Base-by-base conservation (phyloP, 2,797 vertebrate genomes). In the Sphenodon punctatus region DNA sequence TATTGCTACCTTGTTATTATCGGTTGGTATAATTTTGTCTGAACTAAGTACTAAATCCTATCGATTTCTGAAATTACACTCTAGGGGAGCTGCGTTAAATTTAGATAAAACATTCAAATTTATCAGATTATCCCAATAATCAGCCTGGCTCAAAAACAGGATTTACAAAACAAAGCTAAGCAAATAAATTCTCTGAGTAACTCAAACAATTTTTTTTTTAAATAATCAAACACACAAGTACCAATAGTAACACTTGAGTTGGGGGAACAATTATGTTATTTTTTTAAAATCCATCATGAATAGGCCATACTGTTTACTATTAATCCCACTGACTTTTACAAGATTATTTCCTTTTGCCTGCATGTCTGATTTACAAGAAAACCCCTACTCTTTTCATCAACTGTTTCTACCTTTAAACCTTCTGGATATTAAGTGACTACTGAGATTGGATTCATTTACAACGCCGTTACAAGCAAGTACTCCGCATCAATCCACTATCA, bases 1-100 rank as follows among this genome's bases (percentile, higher is more conserved):
- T 78, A 87, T 68, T 66, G 86, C 83, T 60, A 53, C 30, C 75
- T 89, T 76, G 71, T 72, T 82, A 36, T 83, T 65, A 85, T 27
- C 64, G 56, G 65, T 53, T 69, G 11, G 1, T 83, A 58, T 59
- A 34, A 68, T 60, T 75, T 67, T 61, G 80, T 76, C 55, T 67
- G 71, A 56, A 69, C 58, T 27, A 48, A 84, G 75, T 78, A 43
- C 67, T 70, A 80, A 87, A 82, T 55, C n/a, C 32, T 78, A 84
- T 84, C 56, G 69, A 89, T 91, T 72, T 41, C 25, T 58, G 32
- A 75, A 27, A 19, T 39, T 49, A 32, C 2, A 1, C 41, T 83
- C 36, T 7, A 36, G 66, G 76, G 60, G 86, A 36, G 20, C 78
- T 41, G 77, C 45, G 51, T 56, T 55, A 87, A 77, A 86, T 80